Base-by-base conservation (phyloP, 92 coral and sea anemone species). In the Actinostola sp. region DNA sequence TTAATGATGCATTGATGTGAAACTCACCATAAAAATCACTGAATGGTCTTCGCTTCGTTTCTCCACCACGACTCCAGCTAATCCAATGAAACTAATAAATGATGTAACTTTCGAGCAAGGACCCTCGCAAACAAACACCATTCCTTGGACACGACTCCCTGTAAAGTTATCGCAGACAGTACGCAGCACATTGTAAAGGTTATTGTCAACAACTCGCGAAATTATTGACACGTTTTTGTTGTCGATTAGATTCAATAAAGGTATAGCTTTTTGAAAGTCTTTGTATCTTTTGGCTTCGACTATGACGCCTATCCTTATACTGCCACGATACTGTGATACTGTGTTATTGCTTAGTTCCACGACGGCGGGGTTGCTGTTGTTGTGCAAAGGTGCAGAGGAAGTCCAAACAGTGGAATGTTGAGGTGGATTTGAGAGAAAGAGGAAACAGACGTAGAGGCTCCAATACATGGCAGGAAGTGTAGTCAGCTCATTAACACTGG, bases 81-180 rank as follows among this genome's bases (percentile, higher is more conserved):
- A 63, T 0, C 81, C 81, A 52, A 75, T 54, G 2, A 75, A 53
- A 33, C 49, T 50, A 15, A 51, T 65, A 52, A 63, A 75, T 0
- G 72, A 44, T 1, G 81, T 21, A 17, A 64, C 48, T 0, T 43
- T 44, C 0, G 72, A 50, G 26, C 81, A 63, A 0, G 81, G 81
- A 8, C 27, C 41, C 14, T 43, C 72, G 36, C 81, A 75, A 13
- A 75, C 61, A 35, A 75, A 75, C 26, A 46, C 81, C 25, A 75
- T 15, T 0, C 81, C 81, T 9, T 67, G 60, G 2, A 49, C 39
- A 1, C n/a, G n/a, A n/a, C n/a, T n/a, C n/a, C 38, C 11, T 9
- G 72, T 34, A 16, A 75, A 52, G 8, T 34, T 45, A 23, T 63
- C 60, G 25, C 81, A 75, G 10, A 75, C 46, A 0, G 19, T 51